Conservation (phyloP, 2,888 invertebrate species). For the Lithophane ornitopus region DNA sequence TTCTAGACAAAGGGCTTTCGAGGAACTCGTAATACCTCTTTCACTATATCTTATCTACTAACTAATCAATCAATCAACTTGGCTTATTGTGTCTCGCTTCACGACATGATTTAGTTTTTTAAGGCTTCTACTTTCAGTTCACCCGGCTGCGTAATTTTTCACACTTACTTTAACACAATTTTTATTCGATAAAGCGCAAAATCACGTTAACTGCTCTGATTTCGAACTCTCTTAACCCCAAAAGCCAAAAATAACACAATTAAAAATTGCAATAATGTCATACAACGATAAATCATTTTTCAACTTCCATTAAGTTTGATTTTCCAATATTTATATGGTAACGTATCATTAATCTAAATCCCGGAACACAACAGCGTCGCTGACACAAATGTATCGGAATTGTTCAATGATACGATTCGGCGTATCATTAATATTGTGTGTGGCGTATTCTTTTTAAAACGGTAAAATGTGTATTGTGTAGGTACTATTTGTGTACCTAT, state of each 20-base stretch:
- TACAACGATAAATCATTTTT: conserved; percentile 60
- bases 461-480: conserved; percentile 28
- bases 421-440: conserved; percentile 75
- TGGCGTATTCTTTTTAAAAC: conserved; percentile 55
- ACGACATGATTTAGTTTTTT: not conserved
- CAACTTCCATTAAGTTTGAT: conserved; percentile 47
- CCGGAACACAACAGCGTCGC: conserved; percentile 61
- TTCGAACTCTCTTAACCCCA: conserved; percentile 30
- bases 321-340: conserved; percentile 60
- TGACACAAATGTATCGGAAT: conserved; percentile 79
- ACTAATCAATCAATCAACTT: conserved; percentile 8
- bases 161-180: conserved; percentile 21
- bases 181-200: conserved; percentile 5
- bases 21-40: not conserved
- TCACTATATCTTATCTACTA: not conserved
- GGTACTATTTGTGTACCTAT: not conserved
- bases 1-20: not conserved
- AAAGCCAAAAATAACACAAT: conserved; percentile 38
- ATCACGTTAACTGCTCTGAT: conserved; percentile 17
- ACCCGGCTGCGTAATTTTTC: conserved; percentile 18
- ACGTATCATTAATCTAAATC: conserved; percentile 82
- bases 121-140: not conserved
- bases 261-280: conserved; percentile 51
- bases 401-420: conserved; percentile 64
- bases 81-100: conserved; percentile 5